Evolutionary conservation across 2,113 vertebrate genomes (phyloP).

Genomic region (Azemiops feae): DNA sequence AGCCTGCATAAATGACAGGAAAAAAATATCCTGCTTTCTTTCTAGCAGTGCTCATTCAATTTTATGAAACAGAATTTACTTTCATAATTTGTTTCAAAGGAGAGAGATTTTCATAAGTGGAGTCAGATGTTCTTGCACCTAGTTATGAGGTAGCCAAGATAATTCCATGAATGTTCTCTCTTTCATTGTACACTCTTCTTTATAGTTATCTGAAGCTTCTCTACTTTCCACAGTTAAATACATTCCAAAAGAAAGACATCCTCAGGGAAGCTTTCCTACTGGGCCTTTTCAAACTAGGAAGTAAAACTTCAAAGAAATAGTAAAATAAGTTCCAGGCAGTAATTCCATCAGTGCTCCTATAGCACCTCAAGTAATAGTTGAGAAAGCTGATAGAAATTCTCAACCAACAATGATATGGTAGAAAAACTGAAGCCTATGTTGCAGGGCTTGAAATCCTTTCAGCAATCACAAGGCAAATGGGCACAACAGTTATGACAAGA

Average conservation of each 20-base stretch:
- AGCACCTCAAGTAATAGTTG: background rate
- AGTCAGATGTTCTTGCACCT: background rate
- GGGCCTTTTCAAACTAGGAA: background rate
- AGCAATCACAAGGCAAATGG: background rate
- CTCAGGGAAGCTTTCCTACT: background rate
- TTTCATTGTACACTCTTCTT: background rate
- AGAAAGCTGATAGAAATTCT: background rate
- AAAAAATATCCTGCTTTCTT: background rate
- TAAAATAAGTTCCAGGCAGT: background rate
- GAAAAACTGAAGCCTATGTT: background rate
- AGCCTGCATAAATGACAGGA: background rate
- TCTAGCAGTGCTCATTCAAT: background rate
- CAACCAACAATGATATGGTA: background rate
- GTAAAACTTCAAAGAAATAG: background rate
- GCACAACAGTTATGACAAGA: background rate
- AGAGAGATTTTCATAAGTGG: background rate
- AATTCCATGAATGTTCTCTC: background rate
- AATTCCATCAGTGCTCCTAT: background rate
- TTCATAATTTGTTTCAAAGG: background rate
- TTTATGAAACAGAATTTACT: background rate
- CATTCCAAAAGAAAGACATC: background rate
- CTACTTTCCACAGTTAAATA: background rate
- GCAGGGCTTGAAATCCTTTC: background rate
- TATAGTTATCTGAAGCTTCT: background rate
- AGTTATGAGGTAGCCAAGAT: background rate